phyloP scores from a whole-genome alignment of 2,113 vertebrate species.

The Platysternon megacephalum region DNA sequence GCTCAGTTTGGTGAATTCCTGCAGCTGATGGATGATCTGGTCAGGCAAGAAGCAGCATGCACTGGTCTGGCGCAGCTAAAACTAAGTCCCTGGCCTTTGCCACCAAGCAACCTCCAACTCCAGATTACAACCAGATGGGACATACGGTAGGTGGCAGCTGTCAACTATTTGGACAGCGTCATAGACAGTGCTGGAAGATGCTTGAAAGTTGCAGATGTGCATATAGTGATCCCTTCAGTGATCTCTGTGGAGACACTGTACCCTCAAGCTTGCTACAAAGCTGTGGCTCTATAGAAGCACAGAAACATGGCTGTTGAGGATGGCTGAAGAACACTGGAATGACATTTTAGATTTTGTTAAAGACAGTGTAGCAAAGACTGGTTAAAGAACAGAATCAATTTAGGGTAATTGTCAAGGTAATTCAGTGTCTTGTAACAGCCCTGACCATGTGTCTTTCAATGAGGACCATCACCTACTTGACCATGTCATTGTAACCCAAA shows the following conservation, averaged over 20 bases:
- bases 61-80: background rate
- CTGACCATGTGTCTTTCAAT: background rate
- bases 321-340: background rate
- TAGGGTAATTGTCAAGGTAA: background rate
- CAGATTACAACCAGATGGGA: background rate
- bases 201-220: background rate
- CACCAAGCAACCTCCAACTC: background rate
- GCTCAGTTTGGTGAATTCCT: too few relatives aligned
- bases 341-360: background rate
- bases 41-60: too few relatives aligned
- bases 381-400: accelerated
- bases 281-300: background rate
- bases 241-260: background rate
- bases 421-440: accelerated
- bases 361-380: background rate
- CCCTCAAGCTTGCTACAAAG: background rate
- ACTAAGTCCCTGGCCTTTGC: background rate
- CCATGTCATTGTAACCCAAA: background rate
- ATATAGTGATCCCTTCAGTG: background rate
- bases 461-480: accelerated
- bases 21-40: too few relatives aligned
- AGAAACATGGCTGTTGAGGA: background rate
- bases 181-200: background rate
- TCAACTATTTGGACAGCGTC: background rate
- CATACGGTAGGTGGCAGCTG: background rate